phyloP scores from a whole-genome alignment of 1,140 invertebrate species.

The Tyrophagus putrescentiae region DNA sequence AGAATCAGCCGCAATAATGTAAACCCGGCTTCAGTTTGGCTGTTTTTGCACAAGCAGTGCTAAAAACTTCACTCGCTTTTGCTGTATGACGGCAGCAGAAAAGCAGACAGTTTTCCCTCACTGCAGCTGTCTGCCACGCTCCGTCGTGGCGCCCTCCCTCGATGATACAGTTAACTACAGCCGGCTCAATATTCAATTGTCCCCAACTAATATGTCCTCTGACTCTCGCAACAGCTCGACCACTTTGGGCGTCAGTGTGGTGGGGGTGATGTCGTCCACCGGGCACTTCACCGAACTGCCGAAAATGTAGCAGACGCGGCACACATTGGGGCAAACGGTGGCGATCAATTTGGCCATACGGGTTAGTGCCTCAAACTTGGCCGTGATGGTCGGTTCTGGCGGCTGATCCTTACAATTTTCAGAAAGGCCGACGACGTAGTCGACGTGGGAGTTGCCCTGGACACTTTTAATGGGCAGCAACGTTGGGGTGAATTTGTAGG shows the following conservation, averaged over 20 bases:
- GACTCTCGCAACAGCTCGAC: constrained; percentile 72
- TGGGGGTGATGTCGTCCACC: constrained; percentile 82
- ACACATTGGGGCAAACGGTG: constrained; percentile 82
- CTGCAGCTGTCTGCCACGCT: too few relatives aligned
- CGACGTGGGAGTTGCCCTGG: constrained; percentile 72
- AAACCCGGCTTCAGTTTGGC: too few relatives aligned
- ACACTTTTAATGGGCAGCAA: constrained; percentile 87
- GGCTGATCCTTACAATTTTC: constrained; percentile 42
- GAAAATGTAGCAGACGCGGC: constrained; percentile 84
- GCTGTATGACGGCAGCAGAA: too few relatives aligned
- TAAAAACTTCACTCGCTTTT: too few relatives aligned
- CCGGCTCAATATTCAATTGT: too few relatives aligned
- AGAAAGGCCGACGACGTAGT: constrained; percentile 83
- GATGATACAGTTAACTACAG: too few relatives aligned
- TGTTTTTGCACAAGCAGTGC: too few relatives aligned
- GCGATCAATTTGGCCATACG: constrained; percentile 78
- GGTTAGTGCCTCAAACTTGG: constrained; percentile 65
- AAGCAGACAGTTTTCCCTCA: too few relatives aligned
- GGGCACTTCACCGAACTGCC: constrained; percentile 69
- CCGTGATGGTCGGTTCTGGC: constrained; percentile 32
- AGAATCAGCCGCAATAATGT: too few relatives aligned
- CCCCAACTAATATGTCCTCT: too few relatives aligned
- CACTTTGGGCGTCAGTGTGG: constrained; percentile 71
- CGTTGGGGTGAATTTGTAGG: constrained; percentile 60
- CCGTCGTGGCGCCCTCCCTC: too few relatives aligned